Base-by-base conservation (phyloP, 2,888 invertebrate species). In the Ditylenchus weischeri region DNA sequence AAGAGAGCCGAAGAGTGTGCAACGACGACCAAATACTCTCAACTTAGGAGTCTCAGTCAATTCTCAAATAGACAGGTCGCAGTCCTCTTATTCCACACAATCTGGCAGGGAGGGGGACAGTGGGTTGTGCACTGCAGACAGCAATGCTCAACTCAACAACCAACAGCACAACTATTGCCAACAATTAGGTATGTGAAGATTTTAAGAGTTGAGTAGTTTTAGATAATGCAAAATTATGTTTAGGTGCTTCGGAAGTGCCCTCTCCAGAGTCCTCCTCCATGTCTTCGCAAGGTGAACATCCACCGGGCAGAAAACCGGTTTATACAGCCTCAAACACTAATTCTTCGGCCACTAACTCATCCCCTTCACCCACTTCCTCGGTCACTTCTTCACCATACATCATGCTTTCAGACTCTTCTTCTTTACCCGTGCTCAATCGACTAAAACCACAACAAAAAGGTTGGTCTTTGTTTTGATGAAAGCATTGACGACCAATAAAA, bases 21-120 rank as follows among this genome's bases (percentile, higher is more conserved):
- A 13, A 15, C 43, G 43, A 54, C 54, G 54, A 54, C 54, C 54
- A 29, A 54, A 21, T 29, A 54, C 54, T 11, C 29, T 54, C 21
- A 54, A 54, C 29, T 54, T 54, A 10, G 29, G 50, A 18, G n/a
- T 50, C 50, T 29, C 43, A 43, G 43, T 15, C 43, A 43, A 43
- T 15, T 43, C 43, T 10, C 11, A 43, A 8, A 11, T 54, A 13
- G 54, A 13, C n/a, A 54, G 54, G n/a, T 54, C 54, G 1, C 54
- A 54, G 54, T 54, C 54, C 7, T 54, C 54, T 21, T 54, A 54
- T 54, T 54, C 54, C 54, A 54, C 54, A n/a, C 21, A 29, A 11
- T 54, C 54, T n/a, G 54, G 54, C 21, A 21, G 54, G 7, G 54
- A 29, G 11, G 21, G 13, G 54, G 54, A 54, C 29, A 54, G 54